phyloP scores from a whole-genome alignment of 2,797 vertebrate genomes.

The Lagorchestes hirsutus region DNA sequence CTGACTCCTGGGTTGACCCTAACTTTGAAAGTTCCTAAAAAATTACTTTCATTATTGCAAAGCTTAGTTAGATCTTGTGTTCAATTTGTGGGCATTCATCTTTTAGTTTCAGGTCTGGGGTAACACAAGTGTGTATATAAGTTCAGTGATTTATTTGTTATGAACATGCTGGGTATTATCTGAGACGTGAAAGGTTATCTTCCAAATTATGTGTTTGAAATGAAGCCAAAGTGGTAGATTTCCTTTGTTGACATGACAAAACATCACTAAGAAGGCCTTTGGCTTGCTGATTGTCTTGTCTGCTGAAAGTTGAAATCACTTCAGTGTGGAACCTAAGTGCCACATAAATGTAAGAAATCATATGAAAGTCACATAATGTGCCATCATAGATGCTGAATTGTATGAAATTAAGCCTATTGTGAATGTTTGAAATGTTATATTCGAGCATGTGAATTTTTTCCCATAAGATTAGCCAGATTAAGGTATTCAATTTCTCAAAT shows the following conservation, averaged over 20 bases:
- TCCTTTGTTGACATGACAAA: slow-evolving; percentile 69
- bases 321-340: slow-evolving; percentile 36
- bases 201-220: slow-evolving; percentile 61
- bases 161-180: slow-evolving; percentile 65
- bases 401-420: slow-evolving; percentile 16
- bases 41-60: neutral
- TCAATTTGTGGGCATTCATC: neutral
- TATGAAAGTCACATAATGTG: slow-evolving; percentile 53
- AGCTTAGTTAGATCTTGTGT: slow-evolving; percentile 41
- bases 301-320: slow-evolving; percentile 69
- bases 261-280: slow-evolving; percentile 58
- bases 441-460: neutral
- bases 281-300: slow-evolving; percentile 61
- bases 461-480: neutral
- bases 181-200: slow-evolving; percentile 61
- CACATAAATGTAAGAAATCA: slow-evolving; percentile 66
- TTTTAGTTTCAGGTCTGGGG: neutral
- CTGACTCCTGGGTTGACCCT: neutral
- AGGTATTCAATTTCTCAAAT: neutral
- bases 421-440: slow-evolving; percentile 21
- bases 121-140: slow-evolving; percentile 32
- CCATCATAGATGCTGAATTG: slow-evolving; percentile 20
- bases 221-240: slow-evolving; percentile 67
- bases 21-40: neutral
- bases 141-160: slow-evolving; percentile 58